Percentiles rank a stretch among this genome's conserved stretches.
Conservation (phyloP, 1,140 invertebrate genomes). For the Augochlora pura region DNA sequence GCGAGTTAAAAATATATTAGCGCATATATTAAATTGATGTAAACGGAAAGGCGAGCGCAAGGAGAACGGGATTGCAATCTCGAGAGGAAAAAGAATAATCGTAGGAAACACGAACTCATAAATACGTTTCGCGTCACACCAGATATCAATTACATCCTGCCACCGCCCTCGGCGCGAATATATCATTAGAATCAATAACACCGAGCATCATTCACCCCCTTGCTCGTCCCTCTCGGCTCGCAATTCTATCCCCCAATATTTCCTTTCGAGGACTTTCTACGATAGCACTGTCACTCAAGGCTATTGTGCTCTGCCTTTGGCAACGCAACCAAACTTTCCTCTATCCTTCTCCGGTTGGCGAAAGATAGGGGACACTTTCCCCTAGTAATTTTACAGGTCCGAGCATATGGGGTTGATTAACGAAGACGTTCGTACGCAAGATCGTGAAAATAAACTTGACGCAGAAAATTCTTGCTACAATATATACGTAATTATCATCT, state of each 20-base stretch:
- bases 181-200: conserved; percentile 76
- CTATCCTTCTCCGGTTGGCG: conserved; percentile 46
- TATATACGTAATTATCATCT: too few relatives aligned
- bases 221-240: conserved; percentile 56
- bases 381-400: conserved; percentile 63
- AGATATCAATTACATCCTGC: conserved; percentile 72
- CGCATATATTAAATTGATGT: too few relatives aligned
- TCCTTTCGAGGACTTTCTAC: conserved; percentile 65
- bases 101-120: background rate
- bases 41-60: too few relatives aligned
- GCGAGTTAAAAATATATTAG: too few relatives aligned
- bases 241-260: conserved; percentile 68
- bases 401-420: conserved; percentile 65
- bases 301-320: conserved; percentile 60
- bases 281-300: conserved; percentile 65
- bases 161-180: conserved; percentile 72
- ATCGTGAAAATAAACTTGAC: background rate
- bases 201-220: conserved; percentile 42
- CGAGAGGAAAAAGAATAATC: background rate
- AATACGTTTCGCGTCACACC: conserved; percentile 34
- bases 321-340: conserved; percentile 64
- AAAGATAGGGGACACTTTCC: conserved; percentile 26
- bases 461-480: too few relatives aligned
- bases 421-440: background rate
- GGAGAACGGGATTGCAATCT: too few relatives aligned